phyloP scores from a whole-genome alignment of 2,113 vertebrate genomes.

The Leucopternis melanops region DNA sequence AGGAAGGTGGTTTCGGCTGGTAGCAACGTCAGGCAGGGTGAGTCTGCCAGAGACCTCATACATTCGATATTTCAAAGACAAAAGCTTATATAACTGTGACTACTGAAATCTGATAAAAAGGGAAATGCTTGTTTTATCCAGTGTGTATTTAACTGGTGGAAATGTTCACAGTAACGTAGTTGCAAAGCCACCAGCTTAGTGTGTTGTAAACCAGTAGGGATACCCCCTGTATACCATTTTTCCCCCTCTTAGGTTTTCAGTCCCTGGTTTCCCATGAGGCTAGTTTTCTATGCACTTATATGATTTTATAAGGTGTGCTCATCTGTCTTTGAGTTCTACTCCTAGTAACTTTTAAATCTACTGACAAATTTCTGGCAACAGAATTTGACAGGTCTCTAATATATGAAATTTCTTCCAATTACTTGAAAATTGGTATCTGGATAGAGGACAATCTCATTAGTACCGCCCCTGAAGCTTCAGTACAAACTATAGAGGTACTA shows the following conservation, averaged over 20 bases:
- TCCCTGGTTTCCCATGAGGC: neutral
- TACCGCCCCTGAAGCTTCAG: neutral
- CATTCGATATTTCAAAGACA: neutral
- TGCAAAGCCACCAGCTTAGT: neutral
- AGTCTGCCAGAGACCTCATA: neutral
- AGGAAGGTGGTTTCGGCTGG: neutral
- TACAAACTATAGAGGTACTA: neutral
- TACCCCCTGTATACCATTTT: neutral
- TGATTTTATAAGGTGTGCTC: neutral
- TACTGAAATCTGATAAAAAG: neutral
- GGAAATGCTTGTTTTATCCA: neutral
- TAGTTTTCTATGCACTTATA: neutral
- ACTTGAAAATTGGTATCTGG: neutral
- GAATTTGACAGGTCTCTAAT: neutral
- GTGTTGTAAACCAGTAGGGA: neutral
- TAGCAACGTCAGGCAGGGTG: neutral
- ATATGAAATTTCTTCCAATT: neutral
- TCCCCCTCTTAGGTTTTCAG: rapidly evolving
- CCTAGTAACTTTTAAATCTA: neutral
- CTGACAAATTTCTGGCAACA: neutral
- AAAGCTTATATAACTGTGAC: neutral
- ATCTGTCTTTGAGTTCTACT: neutral
- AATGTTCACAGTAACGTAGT: neutral
- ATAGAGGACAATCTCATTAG: neutral
- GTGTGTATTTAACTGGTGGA: neutral